Percentiles rank a stretch among this genome's conserved stretches.
phyloP scores from a whole-genome alignment of 2,797 vertebrate species.

The Rhyacichthys aspro region DNA sequence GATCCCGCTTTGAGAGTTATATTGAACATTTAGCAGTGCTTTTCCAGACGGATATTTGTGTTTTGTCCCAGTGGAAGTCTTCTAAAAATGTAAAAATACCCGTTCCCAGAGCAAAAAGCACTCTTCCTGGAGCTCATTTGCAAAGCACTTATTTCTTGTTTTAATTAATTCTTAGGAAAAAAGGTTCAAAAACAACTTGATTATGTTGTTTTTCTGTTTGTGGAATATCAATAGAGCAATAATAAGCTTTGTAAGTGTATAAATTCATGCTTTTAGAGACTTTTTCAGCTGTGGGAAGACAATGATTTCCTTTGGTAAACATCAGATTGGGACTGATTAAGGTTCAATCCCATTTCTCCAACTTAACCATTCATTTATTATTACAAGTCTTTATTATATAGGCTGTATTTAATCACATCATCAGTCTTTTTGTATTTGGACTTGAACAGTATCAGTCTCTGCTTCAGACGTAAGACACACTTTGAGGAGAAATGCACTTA shows the following conservation, averaged over 20 bases:
- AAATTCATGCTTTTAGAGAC: background rate
- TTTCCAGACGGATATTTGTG: conserved; percentile 1
- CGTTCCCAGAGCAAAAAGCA: background rate
- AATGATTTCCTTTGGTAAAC: too few species aligned
- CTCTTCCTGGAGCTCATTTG: background rate
- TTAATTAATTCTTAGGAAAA: conserved; percentile 8
- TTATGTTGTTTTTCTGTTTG: conserved; percentile 1
- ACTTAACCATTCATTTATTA: too few species aligned
- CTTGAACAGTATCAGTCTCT: too few species aligned
- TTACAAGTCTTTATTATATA: too few species aligned
- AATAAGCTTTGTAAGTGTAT: background rate
- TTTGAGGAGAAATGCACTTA: too few species aligned
- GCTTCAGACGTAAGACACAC: too few species aligned
- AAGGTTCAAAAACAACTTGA: conserved; percentile 7
- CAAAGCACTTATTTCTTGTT: conserved; percentile 3
- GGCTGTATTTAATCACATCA: too few species aligned
- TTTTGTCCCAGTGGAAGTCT: background rate
- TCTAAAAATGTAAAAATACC: background rate
- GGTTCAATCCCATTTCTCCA: too few species aligned
- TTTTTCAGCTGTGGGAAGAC: background rate
- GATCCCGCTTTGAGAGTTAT: too few species aligned
- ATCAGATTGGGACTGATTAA: too few species aligned
- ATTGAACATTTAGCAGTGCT: background rate
- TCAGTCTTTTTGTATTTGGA: too few species aligned
- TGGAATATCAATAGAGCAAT: conserved; percentile 3